A percentile compares a stretch with the other conserved stretches of the same genome.
phyloP scores from a whole-genome alignment of 1,140 invertebrate species.

The Apis florea region DNA sequence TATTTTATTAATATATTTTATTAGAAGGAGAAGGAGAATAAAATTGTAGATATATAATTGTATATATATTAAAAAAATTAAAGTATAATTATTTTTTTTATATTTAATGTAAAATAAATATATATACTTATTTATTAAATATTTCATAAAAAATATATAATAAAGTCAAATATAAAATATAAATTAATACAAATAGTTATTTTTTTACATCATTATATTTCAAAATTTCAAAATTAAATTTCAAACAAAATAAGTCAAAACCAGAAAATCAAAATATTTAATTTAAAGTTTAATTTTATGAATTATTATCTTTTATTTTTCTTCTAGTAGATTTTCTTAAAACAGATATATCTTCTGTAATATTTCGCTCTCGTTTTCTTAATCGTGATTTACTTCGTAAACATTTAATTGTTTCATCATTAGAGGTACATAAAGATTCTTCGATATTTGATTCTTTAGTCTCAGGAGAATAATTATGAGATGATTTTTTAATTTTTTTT shows the following conservation, averaged over 20 bases:
- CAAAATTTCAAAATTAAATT: neutral
- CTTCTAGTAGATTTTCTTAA: slow-evolving; percentile 26
- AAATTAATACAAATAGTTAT: neutral
- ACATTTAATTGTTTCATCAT: neutral
- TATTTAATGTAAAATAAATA: neutral
- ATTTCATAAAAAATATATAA: neutral
- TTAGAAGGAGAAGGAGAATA: neutral
- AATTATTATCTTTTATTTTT: slow-evolving; percentile 10
- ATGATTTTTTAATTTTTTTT: slow-evolving; percentile 36
- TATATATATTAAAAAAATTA: neutral
- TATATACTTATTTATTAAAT: neutral
- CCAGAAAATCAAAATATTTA: no score
- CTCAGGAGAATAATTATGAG: neutral
- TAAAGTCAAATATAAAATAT: slow-evolving; percentile 12
- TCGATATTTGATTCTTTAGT: slow-evolving; percentile 27
- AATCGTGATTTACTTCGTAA: slow-evolving; percentile 8
- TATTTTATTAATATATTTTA: neutral
- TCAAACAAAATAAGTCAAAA: neutral
- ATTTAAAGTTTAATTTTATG: neutral
- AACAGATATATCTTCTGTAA: neutral
- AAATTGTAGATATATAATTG: neutral
- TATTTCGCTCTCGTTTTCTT: slow-evolving; percentile 16
- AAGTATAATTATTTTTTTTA: neutral
- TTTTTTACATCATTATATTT: neutral
- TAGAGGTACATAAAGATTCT: neutral